Conservation (phyloP, 2,113 vertebrate genomes). For the Dicerorhinus sumatrensis region DNA sequence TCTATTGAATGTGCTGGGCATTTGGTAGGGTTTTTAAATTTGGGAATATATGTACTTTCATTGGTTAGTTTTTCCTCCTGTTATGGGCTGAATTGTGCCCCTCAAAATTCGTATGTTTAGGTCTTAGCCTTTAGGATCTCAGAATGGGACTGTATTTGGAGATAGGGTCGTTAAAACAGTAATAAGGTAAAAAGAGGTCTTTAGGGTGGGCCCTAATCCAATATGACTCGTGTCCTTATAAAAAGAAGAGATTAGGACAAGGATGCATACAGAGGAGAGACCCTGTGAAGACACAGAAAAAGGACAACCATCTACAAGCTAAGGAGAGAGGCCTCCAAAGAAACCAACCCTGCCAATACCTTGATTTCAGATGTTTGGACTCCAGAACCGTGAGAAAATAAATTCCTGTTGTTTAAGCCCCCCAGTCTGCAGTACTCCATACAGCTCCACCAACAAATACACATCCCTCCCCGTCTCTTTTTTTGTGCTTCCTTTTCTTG, state of each 20-base stretch:
- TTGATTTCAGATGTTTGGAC: neutral
- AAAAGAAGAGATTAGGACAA: neutral
- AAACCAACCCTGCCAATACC: neutral
- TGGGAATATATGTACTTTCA: too few relatives aligned
- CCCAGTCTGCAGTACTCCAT: too few relatives aligned
- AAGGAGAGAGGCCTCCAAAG: neutral
- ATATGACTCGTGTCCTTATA: neutral
- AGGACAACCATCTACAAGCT: neutral
- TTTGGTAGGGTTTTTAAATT: too few relatives aligned
- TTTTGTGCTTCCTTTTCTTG: neutral
- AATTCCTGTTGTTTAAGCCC: too few relatives aligned
- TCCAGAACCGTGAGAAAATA: neutral
- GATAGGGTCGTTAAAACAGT: neutral
- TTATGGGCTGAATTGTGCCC: too few relatives aligned
- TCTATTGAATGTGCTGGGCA: too few relatives aligned
- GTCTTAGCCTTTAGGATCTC: neutral
- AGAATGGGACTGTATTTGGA: neutral
- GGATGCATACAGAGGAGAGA: neutral
- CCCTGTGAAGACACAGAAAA: neutral
- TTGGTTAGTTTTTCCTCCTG: too few relatives aligned
- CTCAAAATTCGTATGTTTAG: neutral
- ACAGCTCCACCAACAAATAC: neutral
- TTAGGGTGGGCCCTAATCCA: neutral
- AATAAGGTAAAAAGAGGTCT: neutral
- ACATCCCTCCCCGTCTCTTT: too few relatives aligned